Evolutionary conservation across 2,888 invertebrate species (phyloP).

Genomic region (Eristalinus sepulchralis): DNA sequence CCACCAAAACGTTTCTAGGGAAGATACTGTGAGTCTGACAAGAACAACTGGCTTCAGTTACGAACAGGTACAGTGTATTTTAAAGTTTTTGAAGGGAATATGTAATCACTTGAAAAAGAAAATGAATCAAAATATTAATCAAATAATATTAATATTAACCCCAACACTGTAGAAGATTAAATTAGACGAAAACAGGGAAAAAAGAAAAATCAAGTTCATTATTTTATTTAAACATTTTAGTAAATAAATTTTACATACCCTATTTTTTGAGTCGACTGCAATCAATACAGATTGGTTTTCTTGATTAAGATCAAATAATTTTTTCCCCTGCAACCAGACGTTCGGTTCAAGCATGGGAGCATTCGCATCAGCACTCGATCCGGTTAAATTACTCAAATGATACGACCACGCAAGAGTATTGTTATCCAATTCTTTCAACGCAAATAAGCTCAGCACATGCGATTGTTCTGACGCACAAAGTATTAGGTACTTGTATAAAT

Average conservation of each 20-base stretch:
- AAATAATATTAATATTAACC: too few species aligned
- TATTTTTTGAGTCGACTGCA: conserved; percentile 77
- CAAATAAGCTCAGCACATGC: conserved; percentile 76
- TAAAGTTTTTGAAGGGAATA: too few species aligned
- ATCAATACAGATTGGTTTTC: conserved; percentile 73
- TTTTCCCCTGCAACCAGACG: conserved; percentile 75
- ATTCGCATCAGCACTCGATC: conserved; percentile 66
- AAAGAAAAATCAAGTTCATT: too few species aligned
- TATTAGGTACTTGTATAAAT: conserved; percentile 77
- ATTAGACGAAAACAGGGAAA: too few species aligned
- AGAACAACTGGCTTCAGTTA: too few species aligned
- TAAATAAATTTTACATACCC: conserved; percentile 69
- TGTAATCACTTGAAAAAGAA: too few species aligned
- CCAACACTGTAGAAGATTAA: too few species aligned
- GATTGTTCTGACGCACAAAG: conserved; percentile 76
- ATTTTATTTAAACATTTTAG: too few species aligned
- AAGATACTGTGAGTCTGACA: too few species aligned
- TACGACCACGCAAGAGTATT: conserved; percentile 76
- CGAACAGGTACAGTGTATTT: too few species aligned
- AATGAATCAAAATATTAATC: too few species aligned
- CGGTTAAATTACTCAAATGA: conserved; percentile 62
- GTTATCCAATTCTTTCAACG: conserved; percentile 73
- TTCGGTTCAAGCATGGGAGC: conserved; percentile 76
- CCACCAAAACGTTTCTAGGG: too few species aligned
- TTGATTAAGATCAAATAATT: conserved; percentile 75